A percentile compares a stretch with the other conserved stretches of the same genome.
Conservation (phyloP, 2,888 invertebrate genomes). For the Polylopha cassiicola region DNA sequence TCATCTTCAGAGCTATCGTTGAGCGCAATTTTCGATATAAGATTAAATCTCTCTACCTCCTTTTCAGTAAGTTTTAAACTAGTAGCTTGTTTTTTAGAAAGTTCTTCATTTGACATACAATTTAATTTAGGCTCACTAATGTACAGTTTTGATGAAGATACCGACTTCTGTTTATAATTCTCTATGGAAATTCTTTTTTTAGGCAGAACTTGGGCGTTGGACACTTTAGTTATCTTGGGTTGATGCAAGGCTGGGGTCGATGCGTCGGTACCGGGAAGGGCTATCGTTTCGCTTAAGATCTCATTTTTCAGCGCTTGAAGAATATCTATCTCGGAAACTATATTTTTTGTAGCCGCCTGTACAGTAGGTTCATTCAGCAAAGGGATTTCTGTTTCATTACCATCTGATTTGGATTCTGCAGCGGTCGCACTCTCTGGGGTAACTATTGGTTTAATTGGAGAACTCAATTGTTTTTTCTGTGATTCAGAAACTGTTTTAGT, state of each 20-base stretch:
- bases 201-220: slow-evolving; percentile 47
- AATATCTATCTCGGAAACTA: slow-evolving; percentile 66
- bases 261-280: slow-evolving; percentile 41
- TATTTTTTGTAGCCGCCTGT: slow-evolving; percentile 37
- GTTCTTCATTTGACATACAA: slow-evolving; percentile 37
- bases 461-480: no score
- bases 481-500: no score
- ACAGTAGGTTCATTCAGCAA: slow-evolving; percentile 46
- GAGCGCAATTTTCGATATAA: slow-evolving; percentile 45
- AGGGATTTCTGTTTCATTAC: slow-evolving; percentile 45
- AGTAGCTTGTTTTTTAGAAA: slow-evolving; percentile 49
- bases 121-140: slow-evolving; percentile 27
- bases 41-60: slow-evolving; percentile 68
- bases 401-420: neutral
- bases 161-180: slow-evolving; percentile 63
- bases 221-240: slow-evolving; percentile 63
- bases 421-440: neutral
- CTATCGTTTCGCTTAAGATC: slow-evolving; percentile 57
- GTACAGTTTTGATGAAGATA: slow-evolving; percentile 30
- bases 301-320: slow-evolving; percentile 69
- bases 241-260: slow-evolving; percentile 59
- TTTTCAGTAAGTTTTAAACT: slow-evolving; percentile 68
- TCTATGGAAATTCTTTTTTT: slow-evolving; percentile 71
- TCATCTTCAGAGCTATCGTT: slow-evolving; percentile 55
- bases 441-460: no score